Evolutionary conservation across 1,140 invertebrate species (phyloP), one percentile per base, ranked within the genome.

Genomic region (Drosophila pachea): DNA sequence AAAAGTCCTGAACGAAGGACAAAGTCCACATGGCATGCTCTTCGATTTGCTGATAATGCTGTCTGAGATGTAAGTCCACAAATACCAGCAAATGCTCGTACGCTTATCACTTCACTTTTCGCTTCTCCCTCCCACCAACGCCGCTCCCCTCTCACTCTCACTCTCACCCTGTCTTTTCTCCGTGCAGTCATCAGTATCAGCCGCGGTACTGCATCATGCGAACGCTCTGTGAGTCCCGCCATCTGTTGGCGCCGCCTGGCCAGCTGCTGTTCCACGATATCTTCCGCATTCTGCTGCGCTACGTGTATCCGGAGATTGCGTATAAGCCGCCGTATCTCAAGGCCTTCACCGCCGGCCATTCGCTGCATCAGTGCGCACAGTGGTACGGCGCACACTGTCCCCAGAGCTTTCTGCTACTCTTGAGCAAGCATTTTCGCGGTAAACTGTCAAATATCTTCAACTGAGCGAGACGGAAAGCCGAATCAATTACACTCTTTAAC

Each of bases 251-350:
- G 32, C 90, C 91, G 0, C 91, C 90, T 11, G 93, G 93, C 16
- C 87, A 90, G 58, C 94, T 93, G 14, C 90, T 95, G 53, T 89
- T 94, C 11, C 93, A 94, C 62, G 93, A 95, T 79, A 76, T 94
- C 62, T 84, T 94, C 47, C 91, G 92, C 86, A 90, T 92, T 29
- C 86, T 94, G 61, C 92, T 95, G 66, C 92, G 91, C 93, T 94
- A 86, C 48, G 81, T 81, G 40, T 68, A 81, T 65, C 74, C 81
- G 52, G 81, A 84, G 73, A 86, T 84, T 59, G 81, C 81, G 40
- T 73, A 86, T 63, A 86, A 84, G 53, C 63, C 76, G 31, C 49
- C 52, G 40, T 84, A 84, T 68, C 58, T 58, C 48, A 60, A 72
- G 42, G 81, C 81, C 43, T 86, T 81, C 48, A 86, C 81, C 32